A percentile compares a stretch with the other conserved stretches of the same genome.
Evolutionary conservation across 2,797 vertebrate genomes (phyloP).

Genomic region (Cossypha polioptera): DNA sequence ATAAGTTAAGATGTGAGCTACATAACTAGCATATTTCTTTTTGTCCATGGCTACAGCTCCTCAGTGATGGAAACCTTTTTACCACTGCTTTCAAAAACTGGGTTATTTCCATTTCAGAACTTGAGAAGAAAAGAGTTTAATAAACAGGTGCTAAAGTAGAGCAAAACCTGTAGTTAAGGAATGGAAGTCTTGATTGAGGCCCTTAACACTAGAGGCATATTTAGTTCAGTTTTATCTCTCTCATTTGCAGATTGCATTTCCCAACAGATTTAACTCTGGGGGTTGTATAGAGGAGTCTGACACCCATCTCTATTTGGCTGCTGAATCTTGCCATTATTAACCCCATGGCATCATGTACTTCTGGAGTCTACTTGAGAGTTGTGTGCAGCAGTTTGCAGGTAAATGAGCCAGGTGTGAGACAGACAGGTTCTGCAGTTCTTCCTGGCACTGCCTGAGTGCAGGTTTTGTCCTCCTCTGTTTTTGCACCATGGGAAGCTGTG

Average conservation of each 20-base stretch:
- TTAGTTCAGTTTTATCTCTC: constrained; percentile 55
- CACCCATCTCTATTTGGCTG: constrained; percentile 49
- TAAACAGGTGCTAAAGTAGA: background rate
- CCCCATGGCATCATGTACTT: background rate
- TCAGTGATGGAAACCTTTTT: background rate
- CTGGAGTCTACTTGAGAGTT: background rate
- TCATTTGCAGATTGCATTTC: constrained; percentile 41
- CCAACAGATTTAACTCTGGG: background rate
- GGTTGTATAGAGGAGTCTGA: constrained; percentile 49
- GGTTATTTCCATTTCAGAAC: background rate
- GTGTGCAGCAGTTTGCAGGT: background rate
- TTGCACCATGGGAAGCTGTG: background rate
- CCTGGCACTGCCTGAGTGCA: background rate
- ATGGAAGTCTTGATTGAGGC: constrained; percentile 3
- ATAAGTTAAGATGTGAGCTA: background rate
- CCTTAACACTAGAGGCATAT: constrained; percentile 4
- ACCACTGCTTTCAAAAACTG: background rate
- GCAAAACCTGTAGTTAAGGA: background rate
- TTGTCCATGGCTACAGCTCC: background rate
- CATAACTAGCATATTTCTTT: background rate
- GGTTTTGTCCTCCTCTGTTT: background rate
- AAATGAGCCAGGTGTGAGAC: background rate
- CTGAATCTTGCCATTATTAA: background rate
- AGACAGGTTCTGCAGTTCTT: background rate
- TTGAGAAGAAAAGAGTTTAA: background rate